A percentile compares a stretch with the other conserved stretches of the same genome.
Evolutionary conservation across 2,888 invertebrate genomes (phyloP).

Genomic region (Drosophila paramelanica): DNA sequence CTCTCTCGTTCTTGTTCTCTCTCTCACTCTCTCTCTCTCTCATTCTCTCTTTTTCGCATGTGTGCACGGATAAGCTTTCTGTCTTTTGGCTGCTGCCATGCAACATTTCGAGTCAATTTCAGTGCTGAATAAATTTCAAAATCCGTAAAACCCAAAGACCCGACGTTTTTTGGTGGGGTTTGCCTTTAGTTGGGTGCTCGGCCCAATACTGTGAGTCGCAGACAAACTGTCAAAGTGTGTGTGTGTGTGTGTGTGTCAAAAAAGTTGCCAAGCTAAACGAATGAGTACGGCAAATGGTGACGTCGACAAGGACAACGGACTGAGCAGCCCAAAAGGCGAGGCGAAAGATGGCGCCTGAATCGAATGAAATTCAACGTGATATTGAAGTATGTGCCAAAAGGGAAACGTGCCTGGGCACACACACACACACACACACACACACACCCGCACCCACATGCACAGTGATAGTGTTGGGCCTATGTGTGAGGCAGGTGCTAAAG

Average conservation of each 20-base stretch:
- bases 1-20: background rate
- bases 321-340: slow-evolving; percentile 15
- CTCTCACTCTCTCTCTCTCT: background rate
- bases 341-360: slow-evolving; percentile 56
- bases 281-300: slow-evolving; percentile 66
- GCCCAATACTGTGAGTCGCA: slow-evolving; percentile 29
- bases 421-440: slow-evolving; percentile 16
- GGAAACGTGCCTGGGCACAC: slow-evolving; percentile 62
- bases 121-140: slow-evolving; percentile 74
- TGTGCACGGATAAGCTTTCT: slow-evolving; percentile 51
- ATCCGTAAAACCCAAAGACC: slow-evolving; percentile 72
- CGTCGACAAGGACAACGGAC: slow-evolving; percentile 45
- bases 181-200: slow-evolving; percentile 44
- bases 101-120: slow-evolving; percentile 71
- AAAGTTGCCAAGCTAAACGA: slow-evolving; percentile 76
- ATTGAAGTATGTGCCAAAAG: slow-evolving; percentile 82
- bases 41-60: slow-evolving; percentile 9
- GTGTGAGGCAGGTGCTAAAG: slow-evolving; percentile 80
- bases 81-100: slow-evolving; percentile 41
- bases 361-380: slow-evolving; percentile 80
- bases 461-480: slow-evolving; percentile 1
- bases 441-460: too few species aligned
- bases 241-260: slow-evolving; percentile 64
- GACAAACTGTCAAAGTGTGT: slow-evolving; percentile 77
- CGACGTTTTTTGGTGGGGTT: slow-evolving; percentile 56